phyloP scores from a whole-genome alignment of 2,113 vertebrate genomes.

The Sapajus apella region DNA sequence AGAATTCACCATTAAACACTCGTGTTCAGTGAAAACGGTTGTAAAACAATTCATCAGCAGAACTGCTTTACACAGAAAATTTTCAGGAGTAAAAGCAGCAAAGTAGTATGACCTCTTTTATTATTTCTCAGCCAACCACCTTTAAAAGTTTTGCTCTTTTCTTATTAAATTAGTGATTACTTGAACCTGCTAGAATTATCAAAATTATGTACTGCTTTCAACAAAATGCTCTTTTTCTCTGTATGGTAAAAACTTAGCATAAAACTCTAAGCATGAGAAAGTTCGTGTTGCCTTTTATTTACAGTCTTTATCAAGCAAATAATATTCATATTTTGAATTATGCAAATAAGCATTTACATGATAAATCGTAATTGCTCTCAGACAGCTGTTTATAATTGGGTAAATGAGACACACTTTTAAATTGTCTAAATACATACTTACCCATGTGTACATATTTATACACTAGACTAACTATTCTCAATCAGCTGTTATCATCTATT shows the following conservation, averaged over 20 bases:
- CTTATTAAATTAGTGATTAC: constrained; percentile 38
- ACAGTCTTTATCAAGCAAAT: constrained; percentile 79
- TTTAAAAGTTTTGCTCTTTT: constrained; percentile 40
- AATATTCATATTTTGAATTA: constrained; percentile 82
- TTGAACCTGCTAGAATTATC: constrained; percentile 15
- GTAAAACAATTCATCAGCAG: not conserved
- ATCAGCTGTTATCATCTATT: constrained; percentile 70
- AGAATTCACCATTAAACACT: not conserved
- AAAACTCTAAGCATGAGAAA: constrained; percentile 69
- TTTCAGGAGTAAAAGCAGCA: not conserved
- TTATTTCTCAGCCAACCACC: not conserved
- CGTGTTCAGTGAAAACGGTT: not conserved
- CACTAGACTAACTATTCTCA: constrained; percentile 66
- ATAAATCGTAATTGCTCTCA: constrained; percentile 82
- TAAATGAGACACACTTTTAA: constrained; percentile 82
- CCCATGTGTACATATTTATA: constrained; percentile 80
- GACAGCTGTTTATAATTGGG: constrained; percentile 82
- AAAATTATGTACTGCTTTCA: constrained; percentile 38
- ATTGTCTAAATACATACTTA: constrained; percentile 81
- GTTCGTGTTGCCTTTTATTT: constrained; percentile 71
- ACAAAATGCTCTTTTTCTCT: not conserved
- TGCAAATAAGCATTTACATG: constrained; percentile 82
- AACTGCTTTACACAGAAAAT: not conserved
- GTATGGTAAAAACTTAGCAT: constrained; percentile 51
- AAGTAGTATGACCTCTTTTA: not conserved